Conservation (phyloP, 37 sponge, comb jelly and placozoan species). For the Lycopodina hypogea region DNA sequence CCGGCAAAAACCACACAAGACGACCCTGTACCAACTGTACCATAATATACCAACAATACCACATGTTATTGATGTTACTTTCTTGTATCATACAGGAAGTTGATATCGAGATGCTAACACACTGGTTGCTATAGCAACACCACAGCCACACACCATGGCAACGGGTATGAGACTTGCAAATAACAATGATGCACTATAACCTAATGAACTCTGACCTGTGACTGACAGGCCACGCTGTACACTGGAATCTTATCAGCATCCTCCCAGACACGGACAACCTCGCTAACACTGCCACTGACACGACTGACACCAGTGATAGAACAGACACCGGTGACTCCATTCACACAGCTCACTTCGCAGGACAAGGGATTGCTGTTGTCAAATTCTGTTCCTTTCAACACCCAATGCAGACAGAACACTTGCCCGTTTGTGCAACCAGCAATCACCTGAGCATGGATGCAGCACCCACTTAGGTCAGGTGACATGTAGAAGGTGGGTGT, state of each 20-base stretch:
- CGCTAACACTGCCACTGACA: background rate
- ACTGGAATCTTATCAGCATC: conserved; percentile 18
- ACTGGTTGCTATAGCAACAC: too few species aligned
- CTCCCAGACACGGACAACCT: conserved; percentile 8
- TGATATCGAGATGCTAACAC: too few species aligned
- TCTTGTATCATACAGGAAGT: too few species aligned
- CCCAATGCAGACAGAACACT: conserved; percentile 1
- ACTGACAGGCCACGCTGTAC: conserved; percentile 17
- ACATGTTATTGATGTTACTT: too few species aligned
- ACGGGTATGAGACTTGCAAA: too few species aligned
- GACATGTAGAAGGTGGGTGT: conserved; percentile 12
- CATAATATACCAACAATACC: too few species aligned
- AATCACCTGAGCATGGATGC: background rate
- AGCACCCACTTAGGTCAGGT: background rate
- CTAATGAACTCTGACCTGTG: background rate
- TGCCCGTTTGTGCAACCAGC: background rate
- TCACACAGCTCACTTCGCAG: background rate
- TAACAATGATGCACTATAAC: too few species aligned
- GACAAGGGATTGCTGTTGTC: background rate
- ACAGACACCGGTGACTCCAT: conserved; percentile 3
- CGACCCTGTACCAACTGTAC: too few species aligned
- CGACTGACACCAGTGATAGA: background rate
- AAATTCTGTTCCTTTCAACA: background rate
- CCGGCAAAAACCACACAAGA: too few species aligned
- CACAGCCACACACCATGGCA: too few species aligned